Base-by-base conservation (phyloP, 1,140 invertebrate genomes). In the Augochlora pura region DNA sequence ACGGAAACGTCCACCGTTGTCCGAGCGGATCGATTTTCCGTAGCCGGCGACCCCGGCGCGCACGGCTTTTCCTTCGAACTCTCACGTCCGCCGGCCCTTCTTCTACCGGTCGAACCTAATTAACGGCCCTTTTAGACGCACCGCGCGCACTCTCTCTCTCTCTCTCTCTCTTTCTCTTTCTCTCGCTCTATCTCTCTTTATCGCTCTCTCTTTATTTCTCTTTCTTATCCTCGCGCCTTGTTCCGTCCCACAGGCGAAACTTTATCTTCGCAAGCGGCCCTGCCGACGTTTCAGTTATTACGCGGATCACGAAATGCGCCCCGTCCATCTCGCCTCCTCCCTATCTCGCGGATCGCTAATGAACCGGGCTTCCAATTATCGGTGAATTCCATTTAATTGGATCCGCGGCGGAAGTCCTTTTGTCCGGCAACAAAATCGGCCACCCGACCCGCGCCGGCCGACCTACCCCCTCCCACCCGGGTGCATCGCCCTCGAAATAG, bases 351-450 rank as follows among this genome's bases (percentile, higher is more conserved):
- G 8, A 52, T 39, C 67, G 23, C 77, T 79, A 79, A 79, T 79
- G 77, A 79, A 65, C 38, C 59, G 25, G 38, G 38, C 49, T 42
- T 73, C 60, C 70, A 79, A 79, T 79, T 79, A 79, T 73, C 77
- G 70, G 32, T 38, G 25, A 73, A 66, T 73, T 65, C 49, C 49
- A 46, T 73, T 73, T 79, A 79, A 79, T 73, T 79, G 70, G 62
- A 73, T 46, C 52, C 46, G 18, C 57, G 57, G 66, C 60, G 60
- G 65, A 62, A 62, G 25, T 62, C 75, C 54, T 70, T 57, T 64
- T 78, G 46, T 78, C 46, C 49, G 67, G 39, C 57, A 54, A 78
- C 59, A 72, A 64, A 78, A 38, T 78, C 27, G 23, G 42, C 8
- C n/a, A 1, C n/a, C n/a, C 27, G 18, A 7, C 54, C 49, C 5